Base-by-base conservation (phyloP, 2,797 vertebrate species). In the Trachurus trachurus region DNA sequence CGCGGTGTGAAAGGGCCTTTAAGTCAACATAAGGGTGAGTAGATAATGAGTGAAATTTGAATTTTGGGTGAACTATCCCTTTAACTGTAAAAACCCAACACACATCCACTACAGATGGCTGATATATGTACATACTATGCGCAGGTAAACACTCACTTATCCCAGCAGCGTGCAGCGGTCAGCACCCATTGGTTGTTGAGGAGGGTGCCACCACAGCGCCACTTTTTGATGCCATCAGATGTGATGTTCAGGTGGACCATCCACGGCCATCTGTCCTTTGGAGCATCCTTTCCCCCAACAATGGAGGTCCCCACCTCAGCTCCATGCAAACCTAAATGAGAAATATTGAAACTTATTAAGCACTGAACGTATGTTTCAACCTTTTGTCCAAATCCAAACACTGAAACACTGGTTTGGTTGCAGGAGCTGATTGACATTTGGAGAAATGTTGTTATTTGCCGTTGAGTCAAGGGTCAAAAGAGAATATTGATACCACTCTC, bases 181-280 rank as follows among this genome's bases (percentile, higher is more conserved):
- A 91, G 22, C 58, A 91, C 7, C 89, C 86, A 91, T 0, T 52
- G 0, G 0, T 0, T 0, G 34, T 0, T 31, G 22, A 87, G 0
- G 34, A 91, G 5, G 53, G 76, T 45, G 11, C 67, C 89, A 0
- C 89, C 86, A 1, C 89, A 91, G 37, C 80, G 75, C 84, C 86
- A 86, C 1, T 2, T 71, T 0, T 0, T 4, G 0, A 0, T 0
- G 0, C 0, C 1, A 0, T 63, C 1, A 13, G 4, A 9, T 1
- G 45, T 39, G 39, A 91, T 47, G 66, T 47, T 81, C 0, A 91
- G 22, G 63, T 81, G 19, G 5, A 71, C 84, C 74, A 91, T 86
- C 70, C 64, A 63, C 0, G 67, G 81, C 86, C 84, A 91, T 0
- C 0, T 1, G 16, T 6, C 45, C 5, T 4, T 1, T 0, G 0